Percentiles rank a stretch among this genome's conserved stretches.
phyloP scores from a whole-genome alignment of 2,113 vertebrate genomes.

The Meriones unguiculatus region DNA sequence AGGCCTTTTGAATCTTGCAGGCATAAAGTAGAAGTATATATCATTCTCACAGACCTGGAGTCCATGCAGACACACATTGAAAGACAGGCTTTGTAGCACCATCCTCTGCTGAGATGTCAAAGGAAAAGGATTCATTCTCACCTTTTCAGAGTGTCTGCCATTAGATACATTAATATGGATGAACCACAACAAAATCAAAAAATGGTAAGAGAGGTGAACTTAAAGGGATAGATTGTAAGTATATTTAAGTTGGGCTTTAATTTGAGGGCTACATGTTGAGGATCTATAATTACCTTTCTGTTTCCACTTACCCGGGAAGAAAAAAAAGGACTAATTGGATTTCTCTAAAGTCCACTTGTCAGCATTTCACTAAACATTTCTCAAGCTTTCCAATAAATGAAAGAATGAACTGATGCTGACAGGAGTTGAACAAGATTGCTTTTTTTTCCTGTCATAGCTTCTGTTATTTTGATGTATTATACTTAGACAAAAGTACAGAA shows the following conservation, averaged over 20 bases:
- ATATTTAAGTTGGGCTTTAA: conserved; percentile 60
- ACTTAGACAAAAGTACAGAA: conserved; percentile 74
- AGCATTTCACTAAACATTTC: conserved; percentile 68
- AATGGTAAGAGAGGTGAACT: conserved; percentile 62
- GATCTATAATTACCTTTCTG: conserved; percentile 71
- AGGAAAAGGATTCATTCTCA: conserved; percentile 71
- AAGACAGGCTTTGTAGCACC: conserved; percentile 70
- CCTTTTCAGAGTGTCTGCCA: conserved; percentile 77
- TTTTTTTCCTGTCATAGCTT: conserved; percentile 73
- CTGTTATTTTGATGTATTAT: conserved; percentile 67
- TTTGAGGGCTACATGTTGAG: conserved; percentile 59
- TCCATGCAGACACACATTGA: conserved; percentile 75
- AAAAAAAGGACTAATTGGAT: conserved; percentile 68
- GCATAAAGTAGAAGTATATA: conserved; percentile 74
- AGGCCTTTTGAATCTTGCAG: conserved; percentile 81
- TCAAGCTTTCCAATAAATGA: conserved; percentile 61
- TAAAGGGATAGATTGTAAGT: conserved; percentile 73
- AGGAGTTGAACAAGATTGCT: conserved; percentile 57
- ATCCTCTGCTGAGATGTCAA: conserved; percentile 67
- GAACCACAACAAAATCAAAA: conserved; percentile 74
- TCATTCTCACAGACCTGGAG: conserved; percentile 71
- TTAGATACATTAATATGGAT: conserved; percentile 76
- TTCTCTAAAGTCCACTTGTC: conserved; percentile 65
- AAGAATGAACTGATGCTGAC: conserved; percentile 56
- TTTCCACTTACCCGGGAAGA: conserved; percentile 17